phyloP scores from a whole-genome alignment of 2,888 invertebrate species.

The Gryllus longicercus region DNA sequence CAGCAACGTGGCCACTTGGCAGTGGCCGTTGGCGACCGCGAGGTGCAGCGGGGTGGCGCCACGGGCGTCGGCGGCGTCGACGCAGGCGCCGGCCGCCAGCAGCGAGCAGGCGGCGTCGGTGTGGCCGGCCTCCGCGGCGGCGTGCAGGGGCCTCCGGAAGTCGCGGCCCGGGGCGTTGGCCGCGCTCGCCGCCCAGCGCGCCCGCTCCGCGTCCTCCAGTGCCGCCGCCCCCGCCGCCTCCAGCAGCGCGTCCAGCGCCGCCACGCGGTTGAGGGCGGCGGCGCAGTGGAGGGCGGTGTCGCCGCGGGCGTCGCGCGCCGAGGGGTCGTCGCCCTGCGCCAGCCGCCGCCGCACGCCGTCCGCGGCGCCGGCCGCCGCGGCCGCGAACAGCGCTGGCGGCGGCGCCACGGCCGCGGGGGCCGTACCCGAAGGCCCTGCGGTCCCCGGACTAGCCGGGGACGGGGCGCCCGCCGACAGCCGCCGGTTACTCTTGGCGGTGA shows the following conservation, averaged over 20 bases:
- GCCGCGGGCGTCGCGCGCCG: not conserved
- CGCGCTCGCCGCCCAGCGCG: not conserved
- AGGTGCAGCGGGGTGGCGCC: too few species aligned
- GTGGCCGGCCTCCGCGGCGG: not conserved
- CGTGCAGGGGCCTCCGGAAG: not conserved
- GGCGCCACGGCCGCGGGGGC: not conserved
- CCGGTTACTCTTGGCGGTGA: too few species aligned
- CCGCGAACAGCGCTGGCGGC: not conserved
- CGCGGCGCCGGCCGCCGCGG: not conserved
- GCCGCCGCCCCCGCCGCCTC: too few species aligned
- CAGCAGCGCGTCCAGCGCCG: too few species aligned
- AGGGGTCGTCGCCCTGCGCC: not conserved
- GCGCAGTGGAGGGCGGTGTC: not conserved
- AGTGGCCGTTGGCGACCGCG: too few species aligned
- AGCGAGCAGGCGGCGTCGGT: too few species aligned
- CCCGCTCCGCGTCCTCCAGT: not conserved
- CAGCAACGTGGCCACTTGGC: too few species aligned
- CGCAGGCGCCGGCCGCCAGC: too few species aligned
- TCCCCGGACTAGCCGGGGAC: too few species aligned
- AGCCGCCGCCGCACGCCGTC: not conserved
- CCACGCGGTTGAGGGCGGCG: not conserved
- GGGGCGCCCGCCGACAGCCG: too few species aligned
- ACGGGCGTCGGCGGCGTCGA: too few species aligned
- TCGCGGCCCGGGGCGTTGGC: not conserved
- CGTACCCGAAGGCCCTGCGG: too few species aligned